Percentiles rank a stretch among this genome's conserved stretches.
phyloP scores from a whole-genome alignment of 2,888 invertebrate species.

The Nysson spinosus region DNA sequence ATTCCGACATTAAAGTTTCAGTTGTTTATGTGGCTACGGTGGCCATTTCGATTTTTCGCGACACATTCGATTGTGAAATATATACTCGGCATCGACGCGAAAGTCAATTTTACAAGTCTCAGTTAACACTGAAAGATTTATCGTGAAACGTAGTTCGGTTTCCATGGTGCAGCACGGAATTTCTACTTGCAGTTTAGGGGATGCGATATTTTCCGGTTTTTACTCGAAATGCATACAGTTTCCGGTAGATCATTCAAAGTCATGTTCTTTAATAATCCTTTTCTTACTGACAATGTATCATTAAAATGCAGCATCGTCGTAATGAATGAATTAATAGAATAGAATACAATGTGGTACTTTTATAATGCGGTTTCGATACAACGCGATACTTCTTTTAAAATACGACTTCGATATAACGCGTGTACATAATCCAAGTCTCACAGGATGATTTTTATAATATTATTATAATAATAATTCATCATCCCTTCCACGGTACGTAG shows the following conservation, averaged over 20 bases:
- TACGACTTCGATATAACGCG: too few species aligned
- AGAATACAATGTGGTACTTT: too few species aligned
- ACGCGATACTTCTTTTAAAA: too few species aligned
- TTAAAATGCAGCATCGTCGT: background rate
- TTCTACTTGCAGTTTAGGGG: conserved; percentile 10
- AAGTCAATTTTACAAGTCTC: conserved; percentile 46
- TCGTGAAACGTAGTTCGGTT: conserved; percentile 23
- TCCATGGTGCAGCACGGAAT: conserved; percentile 31
- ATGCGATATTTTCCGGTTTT: conserved; percentile 20
- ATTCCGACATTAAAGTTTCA: conserved; percentile 37
- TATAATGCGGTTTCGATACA: too few species aligned
- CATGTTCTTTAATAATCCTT: background rate
- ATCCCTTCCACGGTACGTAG: too few species aligned
- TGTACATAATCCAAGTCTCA: too few species aligned
- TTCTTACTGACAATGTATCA: background rate
- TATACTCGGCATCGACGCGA: conserved; percentile 6
- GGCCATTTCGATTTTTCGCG: conserved; percentile 29
- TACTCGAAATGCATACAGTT: background rate
- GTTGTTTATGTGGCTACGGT: conserved; percentile 29
- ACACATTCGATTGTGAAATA: conserved; percentile 9
- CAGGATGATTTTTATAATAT: too few species aligned
- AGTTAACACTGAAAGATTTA: conserved; percentile 43
- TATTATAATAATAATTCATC: too few species aligned
- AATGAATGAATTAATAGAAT: too few species aligned
- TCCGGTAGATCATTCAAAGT: conserved; percentile 11